Conservation (phyloP, 2,113 vertebrate genomes). For the Petaurus breviceps region DNA sequence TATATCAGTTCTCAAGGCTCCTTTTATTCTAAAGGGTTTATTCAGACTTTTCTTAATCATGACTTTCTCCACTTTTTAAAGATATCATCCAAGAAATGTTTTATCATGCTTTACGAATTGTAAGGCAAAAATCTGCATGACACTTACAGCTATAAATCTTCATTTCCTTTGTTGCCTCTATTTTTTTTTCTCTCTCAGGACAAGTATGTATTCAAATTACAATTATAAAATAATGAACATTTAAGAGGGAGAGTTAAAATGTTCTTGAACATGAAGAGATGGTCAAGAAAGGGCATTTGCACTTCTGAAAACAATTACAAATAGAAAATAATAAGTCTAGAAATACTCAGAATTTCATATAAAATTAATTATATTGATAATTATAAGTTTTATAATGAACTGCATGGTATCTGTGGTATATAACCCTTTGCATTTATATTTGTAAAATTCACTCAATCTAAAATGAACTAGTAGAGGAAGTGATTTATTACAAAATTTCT, state of each 20-base stretch:
- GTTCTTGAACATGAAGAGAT: conserved; percentile 10
- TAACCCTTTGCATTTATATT: conserved; percentile 48
- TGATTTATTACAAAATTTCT: conserved; percentile 44
- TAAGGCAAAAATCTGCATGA: conserved; percentile 13
- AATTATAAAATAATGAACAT: conserved; percentile 63
- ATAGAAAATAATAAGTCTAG: conserved; percentile 29
- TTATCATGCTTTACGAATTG: conserved; percentile 19
- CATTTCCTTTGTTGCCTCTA: conserved; percentile 9
- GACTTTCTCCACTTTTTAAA: conserved; percentile 33
- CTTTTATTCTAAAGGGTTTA: conserved; percentile 54
- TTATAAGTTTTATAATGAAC: conserved; percentile 8
- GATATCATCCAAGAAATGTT: conserved; percentile 49
- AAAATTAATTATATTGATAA: conserved; percentile 9
- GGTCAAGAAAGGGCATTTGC: conserved; percentile 25
- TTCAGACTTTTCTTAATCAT: conserved; percentile 40
- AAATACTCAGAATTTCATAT: conserved; percentile 18
- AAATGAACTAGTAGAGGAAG: conserved; percentile 45
- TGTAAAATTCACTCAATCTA: conserved; percentile 53
- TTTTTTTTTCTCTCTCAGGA: conserved; percentile 32
- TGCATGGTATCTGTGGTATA: conserved; percentile 32
- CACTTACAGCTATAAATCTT: background rate
- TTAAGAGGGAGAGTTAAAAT: conserved; percentile 45
- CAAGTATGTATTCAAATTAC: conserved; percentile 35
- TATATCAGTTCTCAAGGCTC: background rate
- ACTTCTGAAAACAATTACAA: conserved; percentile 67